A percentile compares a stretch with the other conserved stretches of the same genome.
Evolutionary conservation across 2,113 vertebrate species (phyloP).

Genomic region (Galeopterus variegatus): DNA sequence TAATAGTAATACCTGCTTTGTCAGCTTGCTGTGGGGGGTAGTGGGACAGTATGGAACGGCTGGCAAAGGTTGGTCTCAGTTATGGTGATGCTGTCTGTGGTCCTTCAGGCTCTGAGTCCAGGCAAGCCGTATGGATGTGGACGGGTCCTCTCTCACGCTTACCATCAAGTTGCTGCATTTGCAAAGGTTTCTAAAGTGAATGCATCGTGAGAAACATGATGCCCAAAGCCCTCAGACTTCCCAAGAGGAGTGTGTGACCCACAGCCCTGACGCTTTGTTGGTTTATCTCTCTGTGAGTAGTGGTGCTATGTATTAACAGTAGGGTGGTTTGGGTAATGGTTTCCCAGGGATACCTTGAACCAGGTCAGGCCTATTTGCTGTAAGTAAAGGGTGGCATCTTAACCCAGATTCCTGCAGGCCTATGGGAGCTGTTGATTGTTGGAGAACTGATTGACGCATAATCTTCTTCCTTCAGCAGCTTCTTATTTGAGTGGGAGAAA

Average conservation of each 20-base stretch:
- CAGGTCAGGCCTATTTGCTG: conserved; percentile 16
- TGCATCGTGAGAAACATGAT: fast-evolving
- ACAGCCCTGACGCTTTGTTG: fast-evolving
- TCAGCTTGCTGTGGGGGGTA: fast-evolving
- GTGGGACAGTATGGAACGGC: fast-evolving
- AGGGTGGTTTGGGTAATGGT: not conserved
- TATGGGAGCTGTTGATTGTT: not conserved
- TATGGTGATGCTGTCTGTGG: not conserved
- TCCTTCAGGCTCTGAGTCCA: not conserved
- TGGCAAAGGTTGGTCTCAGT: fast-evolving
- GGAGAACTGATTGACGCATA: not conserved
- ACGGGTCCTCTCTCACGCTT: no score
- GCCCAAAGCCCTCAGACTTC: fast-evolving
- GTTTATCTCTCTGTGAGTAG: fast-evolving
- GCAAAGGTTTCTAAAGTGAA: not conserved
- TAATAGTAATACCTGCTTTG: no score
- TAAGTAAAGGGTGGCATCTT: not conserved
- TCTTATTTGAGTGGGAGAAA: not conserved
- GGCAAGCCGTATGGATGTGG: fast-evolving
- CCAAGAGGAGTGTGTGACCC: not conserved
- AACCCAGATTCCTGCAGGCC: conserved; percentile 22
- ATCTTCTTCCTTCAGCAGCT: not conserved
- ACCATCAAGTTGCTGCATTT: not conserved
- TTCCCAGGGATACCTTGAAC: conserved; percentile 7
- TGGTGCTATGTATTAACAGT: not conserved